Evolutionary conservation across 2,888 invertebrate genomes (phyloP).

Genomic region (Acleris cristana): DNA sequence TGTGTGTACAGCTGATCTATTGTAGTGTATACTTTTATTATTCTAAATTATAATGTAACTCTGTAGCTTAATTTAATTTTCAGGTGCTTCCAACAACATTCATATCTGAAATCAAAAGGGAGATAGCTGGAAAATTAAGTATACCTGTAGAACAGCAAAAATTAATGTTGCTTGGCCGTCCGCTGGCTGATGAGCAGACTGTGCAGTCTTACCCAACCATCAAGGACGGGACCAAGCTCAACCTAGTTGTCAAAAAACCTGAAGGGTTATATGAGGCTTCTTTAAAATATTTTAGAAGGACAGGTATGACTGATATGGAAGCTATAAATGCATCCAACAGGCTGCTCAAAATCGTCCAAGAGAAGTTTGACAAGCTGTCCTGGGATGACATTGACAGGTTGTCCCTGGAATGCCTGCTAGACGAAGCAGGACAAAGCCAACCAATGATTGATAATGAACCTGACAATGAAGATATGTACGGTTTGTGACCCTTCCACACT

Average conservation of each 20-base stretch:
- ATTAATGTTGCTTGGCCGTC: conserved; percentile 87
- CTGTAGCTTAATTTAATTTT: conserved; percentile 41
- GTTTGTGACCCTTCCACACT: conserved; percentile 51
- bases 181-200: conserved; percentile 88
- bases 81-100: conserved; percentile 83
- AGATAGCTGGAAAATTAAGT: conserved; percentile 85
- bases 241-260: conserved; percentile 88
- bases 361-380: conserved; percentile 80
- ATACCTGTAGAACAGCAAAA: conserved; percentile 89
- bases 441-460: conserved; percentile 48
- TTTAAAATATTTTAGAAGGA: conserved; percentile 84
- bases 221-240: conserved; percentile 89
- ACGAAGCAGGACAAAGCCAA: conserved; percentile 50
- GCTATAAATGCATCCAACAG: conserved; percentile 84
- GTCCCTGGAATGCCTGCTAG: conserved; percentile 64
- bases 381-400: conserved; percentile 85
- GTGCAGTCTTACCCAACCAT: conserved; percentile 88
- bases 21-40: too few relatives aligned
- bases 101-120: conserved; percentile 87
- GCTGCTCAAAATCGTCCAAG: conserved; percentile 81
- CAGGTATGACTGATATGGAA: conserved; percentile 84
- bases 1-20: too few relatives aligned
- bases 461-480: conserved; percentile 57
- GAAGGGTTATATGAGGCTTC: conserved; percentile 85
- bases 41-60: too few relatives aligned